Percentiles rank a stretch among this genome's conserved stretches.
Conservation (phyloP, 2,797 vertebrate species). For the Columba guinea region DNA sequence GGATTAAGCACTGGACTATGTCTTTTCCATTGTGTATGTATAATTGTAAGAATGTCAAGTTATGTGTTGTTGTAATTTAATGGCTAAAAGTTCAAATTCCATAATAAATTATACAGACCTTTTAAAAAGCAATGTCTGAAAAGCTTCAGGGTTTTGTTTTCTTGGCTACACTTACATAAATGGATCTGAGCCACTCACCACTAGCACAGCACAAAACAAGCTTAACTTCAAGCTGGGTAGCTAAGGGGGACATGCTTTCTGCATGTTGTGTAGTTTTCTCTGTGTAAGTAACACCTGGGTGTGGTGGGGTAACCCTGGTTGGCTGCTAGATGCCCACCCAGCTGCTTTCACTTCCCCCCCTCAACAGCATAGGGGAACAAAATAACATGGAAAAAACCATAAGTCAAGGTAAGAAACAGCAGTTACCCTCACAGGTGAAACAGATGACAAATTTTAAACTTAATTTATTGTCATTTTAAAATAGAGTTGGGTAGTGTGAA, state of each 20-base stretch:
- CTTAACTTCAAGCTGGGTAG: not conserved
- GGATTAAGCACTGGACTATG: slow-evolving; percentile 34
- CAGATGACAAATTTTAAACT: not conserved
- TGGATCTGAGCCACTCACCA: not conserved
- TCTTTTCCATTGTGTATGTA: slow-evolving; percentile 55
- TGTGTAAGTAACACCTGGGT: accelerated
- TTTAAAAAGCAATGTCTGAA: not conserved
- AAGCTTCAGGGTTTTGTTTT: not conserved
- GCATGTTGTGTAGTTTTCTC: not conserved
- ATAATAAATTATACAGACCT: slow-evolving; percentile 51
- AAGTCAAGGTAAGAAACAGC: not conserved
- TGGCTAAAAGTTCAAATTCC: slow-evolving; percentile 31
- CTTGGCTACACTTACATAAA: accelerated
- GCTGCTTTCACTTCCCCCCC: not conserved
- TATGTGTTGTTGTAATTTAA: slow-evolving; percentile 63
- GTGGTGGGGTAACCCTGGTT: not conserved
- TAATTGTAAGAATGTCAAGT: slow-evolving; percentile 46
- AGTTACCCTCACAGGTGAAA: not conserved
- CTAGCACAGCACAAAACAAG: not conserved
- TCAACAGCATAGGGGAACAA: not conserved
- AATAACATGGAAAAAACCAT: not conserved
- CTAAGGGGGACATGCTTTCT: not conserved
- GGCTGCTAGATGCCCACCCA: not conserved
- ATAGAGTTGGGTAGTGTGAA: not conserved
- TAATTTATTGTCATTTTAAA: not conserved